phyloP scores from a whole-genome alignment of 2,888 invertebrate species.

The Griposia aprilina region DNA sequence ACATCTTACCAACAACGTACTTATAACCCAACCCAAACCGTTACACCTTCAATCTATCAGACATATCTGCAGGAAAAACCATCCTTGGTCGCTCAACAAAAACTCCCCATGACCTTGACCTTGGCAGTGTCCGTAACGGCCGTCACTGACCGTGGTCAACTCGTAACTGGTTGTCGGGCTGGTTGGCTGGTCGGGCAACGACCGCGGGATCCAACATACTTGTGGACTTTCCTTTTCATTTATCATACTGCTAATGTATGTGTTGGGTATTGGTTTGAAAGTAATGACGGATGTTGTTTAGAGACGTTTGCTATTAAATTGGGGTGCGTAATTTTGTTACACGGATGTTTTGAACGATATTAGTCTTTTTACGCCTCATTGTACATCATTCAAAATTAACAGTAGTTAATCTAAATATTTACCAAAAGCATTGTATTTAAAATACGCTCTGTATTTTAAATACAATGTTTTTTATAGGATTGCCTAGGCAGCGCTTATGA shows the following conservation, averaged over 20 bases:
- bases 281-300: neutral
- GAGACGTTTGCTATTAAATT: neutral
- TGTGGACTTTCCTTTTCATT: conserved; percentile 67
- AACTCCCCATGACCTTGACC: conserved; percentile 55
- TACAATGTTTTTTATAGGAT: neutral
- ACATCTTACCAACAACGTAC: neutral
- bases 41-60: neutral
- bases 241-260: conserved; percentile 12
- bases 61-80: conserved; percentile 3
- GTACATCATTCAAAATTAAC: neutral
- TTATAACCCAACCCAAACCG: neutral
- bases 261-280: conserved; percentile 8
- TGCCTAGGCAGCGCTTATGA: neutral
- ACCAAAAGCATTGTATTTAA: neutral
- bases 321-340: neutral
- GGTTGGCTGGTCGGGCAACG: conserved; percentile 67
- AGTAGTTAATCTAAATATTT: neutral
- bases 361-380: neutral
- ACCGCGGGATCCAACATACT: conserved; percentile 49
- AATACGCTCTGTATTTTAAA: neutral
- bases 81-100: conserved; percentile 25
- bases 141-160: conserved; percentile 76
- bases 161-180: conserved; percentile 75
- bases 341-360: neutral
- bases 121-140: conserved; percentile 60